A percentile compares a stretch with the other conserved stretches of the same genome.
Conservation (phyloP, 2,797 vertebrate genomes). For the Hylomyscus alleni region DNA sequence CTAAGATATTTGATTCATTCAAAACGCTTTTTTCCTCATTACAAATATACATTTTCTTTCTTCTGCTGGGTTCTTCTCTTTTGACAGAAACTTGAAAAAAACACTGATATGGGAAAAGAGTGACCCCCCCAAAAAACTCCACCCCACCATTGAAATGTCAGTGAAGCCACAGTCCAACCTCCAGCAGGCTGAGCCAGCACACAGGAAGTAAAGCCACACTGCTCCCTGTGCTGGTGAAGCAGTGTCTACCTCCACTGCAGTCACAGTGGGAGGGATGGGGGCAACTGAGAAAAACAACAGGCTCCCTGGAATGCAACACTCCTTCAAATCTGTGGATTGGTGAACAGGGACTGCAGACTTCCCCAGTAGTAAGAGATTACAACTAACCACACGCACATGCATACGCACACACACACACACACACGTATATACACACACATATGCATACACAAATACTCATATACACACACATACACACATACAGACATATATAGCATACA, state of each 20-base stretch:
- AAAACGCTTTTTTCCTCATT: not conserved
- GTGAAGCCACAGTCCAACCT: not conserved
- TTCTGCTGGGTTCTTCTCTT: not conserved
- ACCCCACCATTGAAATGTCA: not conserved
- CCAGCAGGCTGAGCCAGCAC: not conserved
- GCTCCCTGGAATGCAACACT: not conserved
- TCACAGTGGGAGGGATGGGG: no score
- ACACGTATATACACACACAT: not conserved
- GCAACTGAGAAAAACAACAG: not conserved
- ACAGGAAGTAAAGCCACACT: rapidly evolving
- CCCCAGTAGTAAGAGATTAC: not conserved
- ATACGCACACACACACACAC: not conserved
- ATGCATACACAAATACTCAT: not conserved
- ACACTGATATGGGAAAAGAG: not conserved
- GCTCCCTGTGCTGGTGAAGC: not conserved
- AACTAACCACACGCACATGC: not conserved
- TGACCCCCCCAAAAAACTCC: not conserved
- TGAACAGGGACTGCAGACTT: not conserved
- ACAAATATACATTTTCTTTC: slow-evolving; percentile 23
- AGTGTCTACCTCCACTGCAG: no score
- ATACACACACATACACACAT: not conserved
- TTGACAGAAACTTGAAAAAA: not conserved
- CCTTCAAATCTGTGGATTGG: not conserved
- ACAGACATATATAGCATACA: not conserved
- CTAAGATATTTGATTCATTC: not conserved